These are phyloP conservation scores for Gambusia yucatana DNA, from an alignment of 2,797 vertebrate genomes.

Conservation along the genomic window DNA sequence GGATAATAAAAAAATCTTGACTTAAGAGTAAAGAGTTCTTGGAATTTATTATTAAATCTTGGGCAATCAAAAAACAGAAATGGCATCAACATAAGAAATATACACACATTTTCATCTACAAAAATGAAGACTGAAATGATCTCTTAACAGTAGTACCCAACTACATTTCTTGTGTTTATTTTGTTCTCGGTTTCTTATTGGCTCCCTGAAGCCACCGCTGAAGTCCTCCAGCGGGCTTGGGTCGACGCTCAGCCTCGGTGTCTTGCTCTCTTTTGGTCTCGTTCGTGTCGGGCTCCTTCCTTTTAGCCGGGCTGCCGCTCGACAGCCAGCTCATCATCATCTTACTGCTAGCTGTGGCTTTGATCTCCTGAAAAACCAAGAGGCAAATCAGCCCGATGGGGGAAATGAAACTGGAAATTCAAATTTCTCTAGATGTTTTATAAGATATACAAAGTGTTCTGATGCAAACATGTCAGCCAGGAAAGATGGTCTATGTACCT, in stretches of 20 bases:
- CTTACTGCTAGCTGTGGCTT: slow-evolving; percentile 84
- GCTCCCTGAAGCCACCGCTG: slow-evolving; percentile 78
- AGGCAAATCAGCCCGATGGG: slow-evolving; percentile 23
- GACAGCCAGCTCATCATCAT: slow-evolving; percentile 89
- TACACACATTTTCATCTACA: background rate
- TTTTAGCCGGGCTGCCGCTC: slow-evolving; percentile 81
- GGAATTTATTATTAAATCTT: slow-evolving; percentile 50
- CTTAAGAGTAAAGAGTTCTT: slow-evolving; percentile 61
- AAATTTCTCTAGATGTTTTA: background rate
- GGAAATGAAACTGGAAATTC: too few species aligned
- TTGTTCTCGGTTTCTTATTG: slow-evolving; percentile 79
- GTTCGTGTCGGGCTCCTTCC: slow-evolving; percentile 52
- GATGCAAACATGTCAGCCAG: background rate
- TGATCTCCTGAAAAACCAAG: slow-evolving; percentile 75
- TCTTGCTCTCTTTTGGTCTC: slow-evolving; percentile 69
- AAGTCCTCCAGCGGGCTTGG: slow-evolving; percentile 58
- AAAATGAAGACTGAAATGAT: background rate
- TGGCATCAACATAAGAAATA: background rate
- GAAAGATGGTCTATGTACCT: too few species aligned
- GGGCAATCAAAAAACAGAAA: background rate
- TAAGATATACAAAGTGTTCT: background rate
- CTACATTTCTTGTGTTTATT: slow-evolving; percentile 38
- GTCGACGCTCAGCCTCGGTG: slow-evolving; percentile 65
- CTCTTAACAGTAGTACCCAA: background rate
- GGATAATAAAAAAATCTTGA: slow-evolving; percentile 83